These are phyloP conservation scores for Rhorus exstirpatorius DNA, from an alignment of 2,888 invertebrate species.

Conservation along the genomic window DNA sequence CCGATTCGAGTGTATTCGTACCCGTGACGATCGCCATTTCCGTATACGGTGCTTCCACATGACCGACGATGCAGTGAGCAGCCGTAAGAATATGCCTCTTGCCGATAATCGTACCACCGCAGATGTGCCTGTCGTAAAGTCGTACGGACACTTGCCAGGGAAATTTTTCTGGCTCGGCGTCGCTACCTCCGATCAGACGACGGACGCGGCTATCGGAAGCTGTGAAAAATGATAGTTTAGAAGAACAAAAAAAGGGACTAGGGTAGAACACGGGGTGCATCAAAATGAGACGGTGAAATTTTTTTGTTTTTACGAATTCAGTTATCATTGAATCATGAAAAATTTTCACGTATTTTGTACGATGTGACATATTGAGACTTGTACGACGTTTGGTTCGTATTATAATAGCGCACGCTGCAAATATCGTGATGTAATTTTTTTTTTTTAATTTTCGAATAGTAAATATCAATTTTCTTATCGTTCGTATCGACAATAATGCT, in stretches of 20 bases:
- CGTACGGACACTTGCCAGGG: slow-evolving; percentile 74
- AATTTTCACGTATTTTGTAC: too few species aligned
- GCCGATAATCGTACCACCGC: slow-evolving; percentile 74
- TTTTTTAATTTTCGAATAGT: too few species aligned
- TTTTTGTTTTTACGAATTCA: background rate
- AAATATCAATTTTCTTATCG: too few species aligned
- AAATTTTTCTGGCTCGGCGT: slow-evolving; percentile 67
- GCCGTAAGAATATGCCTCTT: slow-evolving; percentile 73
- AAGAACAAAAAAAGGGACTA: background rate
- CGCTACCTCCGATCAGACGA: slow-evolving; percentile 71
- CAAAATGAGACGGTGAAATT: background rate
- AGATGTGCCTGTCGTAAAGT: slow-evolving; percentile 62
- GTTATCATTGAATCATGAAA: background rate
- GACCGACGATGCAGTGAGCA: slow-evolving; percentile 69
- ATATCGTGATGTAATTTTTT: too few species aligned
- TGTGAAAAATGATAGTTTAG: background rate
- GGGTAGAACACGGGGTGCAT: background rate
- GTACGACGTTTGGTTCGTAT: too few species aligned
- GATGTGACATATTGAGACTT: too few species aligned
- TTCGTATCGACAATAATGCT: too few species aligned
- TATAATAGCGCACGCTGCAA: too few species aligned
- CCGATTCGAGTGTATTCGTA: slow-evolving; percentile 38
- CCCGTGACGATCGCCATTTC: slow-evolving; percentile 66
- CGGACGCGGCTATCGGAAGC: slow-evolving; percentile 25
- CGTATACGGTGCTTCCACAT: slow-evolving; percentile 33